Percentiles rank a stretch among this genome's conserved stretches.
phyloP scores from a whole-genome alignment of 1,140 invertebrate species.

The Drosophila lacteicornis region DNA sequence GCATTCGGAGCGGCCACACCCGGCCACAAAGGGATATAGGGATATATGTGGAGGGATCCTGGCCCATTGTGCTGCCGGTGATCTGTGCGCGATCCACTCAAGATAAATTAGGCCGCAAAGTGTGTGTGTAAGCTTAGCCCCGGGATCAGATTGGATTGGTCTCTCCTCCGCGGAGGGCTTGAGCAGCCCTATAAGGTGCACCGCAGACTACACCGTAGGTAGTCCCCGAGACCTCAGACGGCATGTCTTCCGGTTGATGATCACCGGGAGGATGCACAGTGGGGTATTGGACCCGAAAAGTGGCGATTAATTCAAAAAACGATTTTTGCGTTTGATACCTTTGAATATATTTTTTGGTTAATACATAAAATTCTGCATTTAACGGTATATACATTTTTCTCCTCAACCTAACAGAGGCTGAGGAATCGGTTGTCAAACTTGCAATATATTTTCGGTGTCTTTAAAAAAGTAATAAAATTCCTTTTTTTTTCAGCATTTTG shows the following conservation, averaged over 20 bases:
- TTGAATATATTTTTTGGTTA: no score
- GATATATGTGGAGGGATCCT: conserved; percentile 29
- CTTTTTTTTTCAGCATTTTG: no score
- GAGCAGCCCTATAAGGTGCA: background rate
- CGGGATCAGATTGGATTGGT: conserved; percentile 42
- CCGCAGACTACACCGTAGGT: background rate
- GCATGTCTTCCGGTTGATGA: conserved; percentile 63
- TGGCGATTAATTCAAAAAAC: no score
- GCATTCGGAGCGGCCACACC: conserved; percentile 36
- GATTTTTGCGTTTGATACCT: no score
- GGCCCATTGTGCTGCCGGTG: conserved; percentile 39
- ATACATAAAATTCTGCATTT: no score
- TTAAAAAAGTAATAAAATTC: no score
- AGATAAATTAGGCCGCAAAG: conserved; percentile 78
- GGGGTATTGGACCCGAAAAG: no score
- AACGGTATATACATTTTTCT: no score
- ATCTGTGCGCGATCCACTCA: conserved; percentile 68
- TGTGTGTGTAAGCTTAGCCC: conserved; percentile 74
- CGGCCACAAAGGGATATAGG: conserved; percentile 54
- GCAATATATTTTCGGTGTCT: no score
- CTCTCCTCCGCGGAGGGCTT: conserved; percentile 8
- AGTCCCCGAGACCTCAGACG: conserved; percentile 32
- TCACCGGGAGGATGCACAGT: background rate
- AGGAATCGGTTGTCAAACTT: no score
- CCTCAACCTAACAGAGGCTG: no score